phyloP scores from a whole-genome alignment of 2,888 invertebrate genomes.

The Phrixothrix hirtus region DNA sequence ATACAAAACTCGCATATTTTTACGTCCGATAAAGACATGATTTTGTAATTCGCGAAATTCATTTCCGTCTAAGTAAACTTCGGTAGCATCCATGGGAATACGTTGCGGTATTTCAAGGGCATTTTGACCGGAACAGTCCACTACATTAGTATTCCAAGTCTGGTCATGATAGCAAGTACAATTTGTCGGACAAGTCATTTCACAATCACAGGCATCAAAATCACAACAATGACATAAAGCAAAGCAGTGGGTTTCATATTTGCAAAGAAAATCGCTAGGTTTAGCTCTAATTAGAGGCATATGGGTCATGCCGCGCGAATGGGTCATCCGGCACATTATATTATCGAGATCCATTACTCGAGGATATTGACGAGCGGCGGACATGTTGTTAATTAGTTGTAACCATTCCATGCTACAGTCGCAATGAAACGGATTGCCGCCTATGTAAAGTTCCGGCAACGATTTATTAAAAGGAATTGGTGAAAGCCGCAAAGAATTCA shows the following conservation, averaged over 20 bases:
- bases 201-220: constrained; percentile 94
- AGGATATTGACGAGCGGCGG: constrained; percentile 80
- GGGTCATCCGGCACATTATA: constrained; percentile 85
- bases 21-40: constrained; percentile 87
- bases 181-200: constrained; percentile 92
- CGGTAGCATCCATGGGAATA: constrained; percentile 93
- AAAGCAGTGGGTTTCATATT: constrained; percentile 91
- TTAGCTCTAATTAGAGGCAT: constrained; percentile 76
- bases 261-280: constrained; percentile 86
- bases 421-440: constrained; percentile 92
- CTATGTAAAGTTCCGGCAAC: constrained; percentile 86
- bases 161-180: constrained; percentile 95
- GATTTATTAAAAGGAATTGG: constrained; percentile 72
- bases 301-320: constrained; percentile 78
- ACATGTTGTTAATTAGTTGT: constrained; percentile 85
- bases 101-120: constrained; percentile 78
- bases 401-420: constrained; percentile 97
- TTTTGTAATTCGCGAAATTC: constrained; percentile 81
- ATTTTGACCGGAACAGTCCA: constrained; percentile 84
- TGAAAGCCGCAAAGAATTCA: constrained; percentile 79
- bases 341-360: constrained; percentile 86
- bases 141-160: constrained; percentile 90
- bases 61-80: constrained; percentile 90
- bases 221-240: constrained; percentile 95
- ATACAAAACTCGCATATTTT: constrained; percentile 83